Percentiles rank a stretch among this genome's conserved stretches.
phyloP scores from a whole-genome alignment of 2,888 invertebrate species.

The Salticus scenicus region DNA sequence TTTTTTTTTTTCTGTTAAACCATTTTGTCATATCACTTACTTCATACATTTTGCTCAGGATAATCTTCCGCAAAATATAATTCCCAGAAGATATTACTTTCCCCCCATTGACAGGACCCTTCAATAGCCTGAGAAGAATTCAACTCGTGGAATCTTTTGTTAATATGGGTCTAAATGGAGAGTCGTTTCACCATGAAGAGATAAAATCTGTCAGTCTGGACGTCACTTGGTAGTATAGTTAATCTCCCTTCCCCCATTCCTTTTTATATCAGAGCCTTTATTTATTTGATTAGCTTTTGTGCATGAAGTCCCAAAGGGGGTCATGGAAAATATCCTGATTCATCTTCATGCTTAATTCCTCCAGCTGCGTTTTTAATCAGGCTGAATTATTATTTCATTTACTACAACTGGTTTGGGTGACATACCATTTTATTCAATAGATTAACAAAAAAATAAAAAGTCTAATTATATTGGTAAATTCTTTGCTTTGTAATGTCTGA shows the following conservation, averaged over 20 bases:
- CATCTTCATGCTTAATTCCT: constrained; percentile 57
- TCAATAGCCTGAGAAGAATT: neutral
- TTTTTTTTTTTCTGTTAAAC: constrained; percentile 1
- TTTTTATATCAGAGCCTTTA: constrained; percentile 47
- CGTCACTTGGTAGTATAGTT: constrained; percentile 39
- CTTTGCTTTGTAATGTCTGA: too few species aligned
- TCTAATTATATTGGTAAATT: too few species aligned
- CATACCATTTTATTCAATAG: too few species aligned
- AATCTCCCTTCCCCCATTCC: constrained; percentile 28
- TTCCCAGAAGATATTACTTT: constrained; percentile 9
- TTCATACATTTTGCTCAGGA: neutral
- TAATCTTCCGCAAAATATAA: neutral
- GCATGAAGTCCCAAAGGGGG: constrained; percentile 23
- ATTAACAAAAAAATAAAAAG: too few species aligned
- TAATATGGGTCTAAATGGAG: constrained; percentile 47
- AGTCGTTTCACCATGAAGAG: constrained; percentile 33
- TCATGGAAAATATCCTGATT: constrained; percentile 20
- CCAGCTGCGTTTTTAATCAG: constrained; percentile 47
- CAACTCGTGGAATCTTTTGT: constrained; percentile 27
- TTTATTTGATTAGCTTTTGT: constrained; percentile 64
- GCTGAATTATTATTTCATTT: constrained; percentile 53
- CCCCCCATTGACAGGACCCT: neutral
- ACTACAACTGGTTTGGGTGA: constrained; percentile 10
- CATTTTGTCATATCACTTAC: neutral
- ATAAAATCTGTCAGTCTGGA: constrained; percentile 54